phyloP scores from a whole-genome alignment of 2,113 vertebrate genomes.

The Heliornis fulica region DNA sequence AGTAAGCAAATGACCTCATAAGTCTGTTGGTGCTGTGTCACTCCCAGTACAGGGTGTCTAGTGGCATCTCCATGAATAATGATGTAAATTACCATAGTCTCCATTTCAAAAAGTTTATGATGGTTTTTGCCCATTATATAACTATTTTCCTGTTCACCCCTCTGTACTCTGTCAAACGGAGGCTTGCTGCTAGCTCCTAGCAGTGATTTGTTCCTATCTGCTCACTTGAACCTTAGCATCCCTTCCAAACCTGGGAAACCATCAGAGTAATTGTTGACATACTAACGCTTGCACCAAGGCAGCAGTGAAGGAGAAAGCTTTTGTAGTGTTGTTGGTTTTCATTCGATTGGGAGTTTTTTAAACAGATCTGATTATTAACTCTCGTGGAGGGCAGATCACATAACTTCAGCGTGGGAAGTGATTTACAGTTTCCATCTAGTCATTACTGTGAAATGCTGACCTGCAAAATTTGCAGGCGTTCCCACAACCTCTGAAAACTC shows the following conservation, averaged over 20 bases:
- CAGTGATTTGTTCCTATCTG: neutral
- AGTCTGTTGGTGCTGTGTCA: neutral
- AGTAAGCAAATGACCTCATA: neutral
- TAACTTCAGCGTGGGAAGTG: neutral
- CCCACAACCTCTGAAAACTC: neutral
- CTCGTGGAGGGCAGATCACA: neutral
- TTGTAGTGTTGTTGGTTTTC: neutral
- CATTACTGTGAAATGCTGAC: conserved; percentile 32
- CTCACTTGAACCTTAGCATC: neutral
- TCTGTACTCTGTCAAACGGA: neutral
- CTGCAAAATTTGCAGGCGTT: neutral
- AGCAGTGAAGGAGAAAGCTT: neutral
- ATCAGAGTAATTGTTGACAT: neutral
- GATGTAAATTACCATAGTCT: neutral
- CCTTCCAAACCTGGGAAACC: neutral
- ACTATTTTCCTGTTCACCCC: neutral
- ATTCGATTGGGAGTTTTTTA: neutral
- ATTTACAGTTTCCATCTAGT: conserved; percentile 17
- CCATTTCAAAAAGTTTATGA: neutral
- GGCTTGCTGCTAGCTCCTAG: neutral
- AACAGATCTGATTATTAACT: neutral
- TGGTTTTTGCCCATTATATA: neutral
- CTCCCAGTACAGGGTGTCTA: neutral
- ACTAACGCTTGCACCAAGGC: neutral
- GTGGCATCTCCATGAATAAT: neutral